Evolutionary conservation across 2,797 vertebrate genomes (phyloP), one percentile per base, ranked within the genome.

Genomic region (Tapera naevia): DNA sequence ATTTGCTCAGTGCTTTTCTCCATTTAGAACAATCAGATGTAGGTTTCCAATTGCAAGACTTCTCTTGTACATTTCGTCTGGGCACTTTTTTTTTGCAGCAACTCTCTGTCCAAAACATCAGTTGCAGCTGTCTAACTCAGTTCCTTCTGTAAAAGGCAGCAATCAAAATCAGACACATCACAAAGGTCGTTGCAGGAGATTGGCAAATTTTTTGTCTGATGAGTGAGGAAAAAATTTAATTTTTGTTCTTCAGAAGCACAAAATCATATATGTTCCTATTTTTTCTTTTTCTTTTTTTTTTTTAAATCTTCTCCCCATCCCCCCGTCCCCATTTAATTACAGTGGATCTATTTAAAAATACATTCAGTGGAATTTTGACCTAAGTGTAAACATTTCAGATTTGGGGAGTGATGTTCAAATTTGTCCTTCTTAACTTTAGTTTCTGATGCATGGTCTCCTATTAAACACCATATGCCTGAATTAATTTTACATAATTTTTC

Each of bases 141-240:
- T 27, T 66, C 45, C 39, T 90, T 33, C 48, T 73, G 25, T 62
- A 54, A 86, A 94, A 91, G 23, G 35, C 54, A 76, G 66, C 33
- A 88, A 86, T 88, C 66, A 93, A 88, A 91, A 88, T 56, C 54
- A 78, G 80, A 75, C 80, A 72, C 16, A 70, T 79, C 78, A 69
- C 4, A 91, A 73, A 81, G 13, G 28, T 51, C 84, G 76, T 65
- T 84, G 10, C 30, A 88, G 30, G 54, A 84, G 11, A 43, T 86
- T 3, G 5, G 17, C 8, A 27, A 84, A 65, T 53, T 17, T 43
- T 75, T 45, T 72, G 18, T 43, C 83, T 79, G 32, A 15, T 32
- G 51, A 80, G 3, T 2, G 16, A 83, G 16, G 16, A 82, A 93
- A 64, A 71, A 27, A 30, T 37, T 86, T 30, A 32, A 11, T 13